Percentiles rank a stretch among this genome's conserved stretches.
These are phyloP conservation scores for Conomelus anceps DNA, from an alignment of 2,888 invertebrate species.

Conservation along the genomic window DNA sequence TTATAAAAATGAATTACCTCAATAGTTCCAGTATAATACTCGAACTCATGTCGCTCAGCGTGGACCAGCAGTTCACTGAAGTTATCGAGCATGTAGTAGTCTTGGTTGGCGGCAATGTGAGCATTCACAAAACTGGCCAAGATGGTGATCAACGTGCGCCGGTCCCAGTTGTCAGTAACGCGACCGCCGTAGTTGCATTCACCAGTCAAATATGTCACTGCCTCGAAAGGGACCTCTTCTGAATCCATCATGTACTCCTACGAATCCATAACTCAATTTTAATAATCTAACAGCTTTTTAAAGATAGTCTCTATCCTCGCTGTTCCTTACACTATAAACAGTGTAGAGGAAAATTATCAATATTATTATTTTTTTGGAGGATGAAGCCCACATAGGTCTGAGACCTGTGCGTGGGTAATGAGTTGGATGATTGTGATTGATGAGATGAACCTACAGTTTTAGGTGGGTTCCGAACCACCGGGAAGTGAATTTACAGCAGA, in stretches of 20 bases:
- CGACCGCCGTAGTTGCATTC: constrained; percentile 89
- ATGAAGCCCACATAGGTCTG: too few species aligned
- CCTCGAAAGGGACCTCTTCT: constrained; percentile 71
- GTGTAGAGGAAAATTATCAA: constrained; percentile 23
- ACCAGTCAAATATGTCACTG: constrained; percentile 77
- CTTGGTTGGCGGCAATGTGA: constrained; percentile 55
- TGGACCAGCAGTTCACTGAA: constrained; percentile 40
- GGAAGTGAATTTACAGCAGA: too few species aligned
- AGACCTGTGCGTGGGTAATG: too few species aligned
- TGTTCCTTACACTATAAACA: too few species aligned
- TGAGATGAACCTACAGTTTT: too few species aligned
- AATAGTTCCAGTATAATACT: constrained; percentile 64
- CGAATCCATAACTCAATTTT: constrained; percentile 5
- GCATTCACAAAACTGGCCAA: constrained; percentile 65
- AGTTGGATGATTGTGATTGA: too few species aligned
- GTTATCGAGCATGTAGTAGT: constrained; percentile 53
- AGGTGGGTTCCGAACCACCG: too few species aligned
- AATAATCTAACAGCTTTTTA: not conserved
- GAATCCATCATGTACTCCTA: constrained; percentile 72
- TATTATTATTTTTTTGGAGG: too few species aligned
- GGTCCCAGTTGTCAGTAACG: constrained; percentile 80
- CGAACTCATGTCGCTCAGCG: constrained; percentile 59
- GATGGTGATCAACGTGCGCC: constrained; percentile 67
- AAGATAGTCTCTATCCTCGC: too few species aligned
- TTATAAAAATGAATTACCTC: constrained; percentile 65